A percentile compares a stretch with the other conserved stretches of the same genome.
phyloP scores from a whole-genome alignment of 2,888 invertebrate genomes.

The Poecilus cupreus region DNA sequence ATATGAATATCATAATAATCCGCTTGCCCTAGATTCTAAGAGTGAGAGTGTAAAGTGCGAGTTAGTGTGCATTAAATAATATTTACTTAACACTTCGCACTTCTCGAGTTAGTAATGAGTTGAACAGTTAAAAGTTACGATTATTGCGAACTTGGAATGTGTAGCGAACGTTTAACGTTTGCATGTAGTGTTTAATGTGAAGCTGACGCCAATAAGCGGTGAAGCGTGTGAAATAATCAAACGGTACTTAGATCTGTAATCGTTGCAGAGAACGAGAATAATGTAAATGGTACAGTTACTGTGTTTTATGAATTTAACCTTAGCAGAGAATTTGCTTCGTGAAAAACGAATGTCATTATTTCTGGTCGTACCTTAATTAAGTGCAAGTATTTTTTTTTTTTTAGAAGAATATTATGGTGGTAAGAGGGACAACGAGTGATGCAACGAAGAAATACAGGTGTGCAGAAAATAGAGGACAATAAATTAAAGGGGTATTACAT shows the following conservation, averaged over 20 bases:
- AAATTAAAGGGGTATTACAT: too few species aligned
- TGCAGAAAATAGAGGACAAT: too few species aligned
- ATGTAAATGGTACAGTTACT: too few species aligned
- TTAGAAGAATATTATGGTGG: too few species aligned
- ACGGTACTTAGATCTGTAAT: not conserved
- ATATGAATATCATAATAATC: not conserved
- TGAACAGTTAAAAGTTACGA: conserved; percentile 10
- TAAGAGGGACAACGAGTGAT: too few species aligned
- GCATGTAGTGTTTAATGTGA: not conserved
- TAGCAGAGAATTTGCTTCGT: too few species aligned
- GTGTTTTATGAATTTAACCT: too few species aligned
- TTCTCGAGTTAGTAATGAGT: not conserved
- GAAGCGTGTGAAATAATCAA: not conserved
- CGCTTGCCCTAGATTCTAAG: not conserved
- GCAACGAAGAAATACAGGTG: too few species aligned
- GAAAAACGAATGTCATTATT: too few species aligned
- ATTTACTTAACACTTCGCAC: conserved; percentile 36
- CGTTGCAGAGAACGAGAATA: too few species aligned
- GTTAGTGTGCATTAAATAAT: conserved; percentile 16
- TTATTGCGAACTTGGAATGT: conserved; percentile 33
- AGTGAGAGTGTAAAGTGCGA: not conserved
- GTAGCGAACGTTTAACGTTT: not conserved
- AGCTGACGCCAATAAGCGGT: not conserved
- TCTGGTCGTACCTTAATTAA: too few species aligned
- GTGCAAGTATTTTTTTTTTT: too few species aligned